Percentiles rank a stretch among this genome's conserved stretches.
These are phyloP conservation scores for Neodiprion fabricii DNA, from an alignment of 1,140 invertebrate genomes.

Conservation along the genomic window DNA sequence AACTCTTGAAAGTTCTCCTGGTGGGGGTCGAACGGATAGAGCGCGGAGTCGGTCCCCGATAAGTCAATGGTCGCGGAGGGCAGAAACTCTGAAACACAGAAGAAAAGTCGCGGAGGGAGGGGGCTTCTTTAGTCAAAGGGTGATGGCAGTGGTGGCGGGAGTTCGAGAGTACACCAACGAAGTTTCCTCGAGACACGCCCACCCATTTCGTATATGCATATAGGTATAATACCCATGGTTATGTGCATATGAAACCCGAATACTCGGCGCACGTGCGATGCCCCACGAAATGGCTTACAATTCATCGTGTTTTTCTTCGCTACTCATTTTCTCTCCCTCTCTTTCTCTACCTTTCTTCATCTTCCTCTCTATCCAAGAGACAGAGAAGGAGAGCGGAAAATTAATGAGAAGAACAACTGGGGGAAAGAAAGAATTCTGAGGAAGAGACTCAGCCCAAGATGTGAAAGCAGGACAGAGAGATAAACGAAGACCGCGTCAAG, in stretches of 20 bases:
- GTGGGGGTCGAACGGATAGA: slow-evolving; percentile 62
- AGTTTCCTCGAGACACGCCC: neutral
- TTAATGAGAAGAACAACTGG: too few species aligned
- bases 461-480: neutral
- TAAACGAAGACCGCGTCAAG: neutral
- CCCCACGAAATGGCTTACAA: slow-evolving; percentile 5
- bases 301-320: neutral
- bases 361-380: too few species aligned
- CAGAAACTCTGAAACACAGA: slow-evolving; percentile 67
- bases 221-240: neutral
- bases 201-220: neutral
- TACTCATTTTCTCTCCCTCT: neutral
- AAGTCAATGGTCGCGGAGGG: slow-evolving; percentile 62
- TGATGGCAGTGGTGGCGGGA: neutral
- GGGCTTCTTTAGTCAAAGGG: slow-evolving; percentile 22
- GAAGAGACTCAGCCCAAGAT: too few species aligned
- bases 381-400: too few species aligned
- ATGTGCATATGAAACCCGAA: neutral
- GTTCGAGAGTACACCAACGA: neutral
- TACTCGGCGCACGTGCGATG: neutral
- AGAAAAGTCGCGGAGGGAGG: slow-evolving; percentile 53
- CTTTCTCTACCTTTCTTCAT: slow-evolving; percentile 1
- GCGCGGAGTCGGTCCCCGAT: slow-evolving; percentile 65
- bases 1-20: slow-evolving; percentile 62
- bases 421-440: too few species aligned